Conservation (phyloP, 2,113 vertebrate species). For the Platichthys stellatus region DNA sequence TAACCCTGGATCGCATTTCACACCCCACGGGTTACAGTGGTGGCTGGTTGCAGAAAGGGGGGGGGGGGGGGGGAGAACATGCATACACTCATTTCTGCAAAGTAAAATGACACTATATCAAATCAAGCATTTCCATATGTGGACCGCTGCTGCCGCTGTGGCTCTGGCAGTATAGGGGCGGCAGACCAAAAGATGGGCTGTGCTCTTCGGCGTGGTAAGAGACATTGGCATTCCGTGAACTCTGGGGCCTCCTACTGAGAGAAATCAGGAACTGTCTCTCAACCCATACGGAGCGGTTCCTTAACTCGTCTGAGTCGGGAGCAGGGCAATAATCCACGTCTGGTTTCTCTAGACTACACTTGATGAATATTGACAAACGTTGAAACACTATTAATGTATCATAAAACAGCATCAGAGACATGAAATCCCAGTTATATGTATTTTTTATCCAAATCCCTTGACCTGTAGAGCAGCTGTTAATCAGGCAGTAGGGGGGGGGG, state of each 20-base stretch:
- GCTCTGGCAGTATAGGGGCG: constrained; percentile 33
- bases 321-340: constrained; percentile 3
- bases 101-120: constrained; percentile 99
- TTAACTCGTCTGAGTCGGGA: neutral
- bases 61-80: constrained; percentile 69
- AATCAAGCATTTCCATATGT: constrained; percentile 99
- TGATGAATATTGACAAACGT: constrained; percentile 5
- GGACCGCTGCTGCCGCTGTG: constrained; percentile 84
- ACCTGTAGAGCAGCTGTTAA: constrained; percentile 54
- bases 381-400: constrained; percentile 6
- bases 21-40: constrained; percentile 87
- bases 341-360: constrained; percentile 9
- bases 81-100: constrained; percentile 98
- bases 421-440: constrained; percentile 21
- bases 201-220: neutral
- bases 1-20: constrained; percentile 93
- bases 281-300: neutral
- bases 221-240: constrained; percentile 68
- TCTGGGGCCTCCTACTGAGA: constrained; percentile 90
- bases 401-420: constrained; percentile 14
- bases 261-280: constrained; percentile 43
- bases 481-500: constrained; percentile 41
- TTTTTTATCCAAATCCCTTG: constrained; percentile 11
- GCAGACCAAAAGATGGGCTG: constrained; percentile 51
- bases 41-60: constrained; percentile 45